Evolutionary conservation across 2,113 vertebrate genomes (phyloP).

Genomic region (Nerophis lumbriciformis): DNA sequence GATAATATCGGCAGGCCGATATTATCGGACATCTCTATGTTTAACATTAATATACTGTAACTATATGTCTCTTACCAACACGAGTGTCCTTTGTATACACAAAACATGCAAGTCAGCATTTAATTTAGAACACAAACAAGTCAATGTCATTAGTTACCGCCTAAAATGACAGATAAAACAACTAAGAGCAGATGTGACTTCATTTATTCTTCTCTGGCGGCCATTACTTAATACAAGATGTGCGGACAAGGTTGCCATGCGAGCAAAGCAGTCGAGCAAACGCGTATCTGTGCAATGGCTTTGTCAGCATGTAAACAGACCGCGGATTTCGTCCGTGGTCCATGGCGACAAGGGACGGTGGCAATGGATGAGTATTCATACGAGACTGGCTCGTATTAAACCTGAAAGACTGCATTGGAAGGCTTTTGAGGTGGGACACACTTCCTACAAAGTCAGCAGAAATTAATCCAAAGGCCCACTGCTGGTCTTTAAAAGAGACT

Average conservation of each 20-base stretch:
- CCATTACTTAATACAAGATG: conserved; percentile 57
- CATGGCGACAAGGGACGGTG: conserved; percentile 28
- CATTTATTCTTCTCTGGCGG: conserved; percentile 39
- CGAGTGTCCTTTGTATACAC: conserved; percentile 9
- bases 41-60: not conserved
- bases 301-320: conserved; percentile 64
- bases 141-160: conserved; percentile 42
- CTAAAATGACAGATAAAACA: conserved; percentile 44
- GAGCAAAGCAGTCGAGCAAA: conserved; percentile 28
- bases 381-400: conserved; percentile 50
- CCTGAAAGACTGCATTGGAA: conserved; percentile 41
- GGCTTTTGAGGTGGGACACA: conserved; percentile 43
- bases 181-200: conserved; percentile 39
- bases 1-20: too few relatives aligned
- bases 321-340: conserved; percentile 34
- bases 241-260: conserved; percentile 42
- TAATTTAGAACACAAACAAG: conserved; percentile 52
- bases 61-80: not conserved
- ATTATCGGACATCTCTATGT: too few relatives aligned
- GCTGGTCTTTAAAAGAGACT: conserved; percentile 54
- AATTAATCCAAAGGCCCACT: conserved; percentile 49
- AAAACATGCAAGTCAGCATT: conserved; percentile 34
- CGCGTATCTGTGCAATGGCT: conserved; percentile 30
- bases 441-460: conserved; percentile 63
- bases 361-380: conserved; percentile 37